These are phyloP conservation scores for Sesamia nonagrioides DNA, from an alignment of 1,140 invertebrate genomes.

Conservation along the genomic window DNA sequence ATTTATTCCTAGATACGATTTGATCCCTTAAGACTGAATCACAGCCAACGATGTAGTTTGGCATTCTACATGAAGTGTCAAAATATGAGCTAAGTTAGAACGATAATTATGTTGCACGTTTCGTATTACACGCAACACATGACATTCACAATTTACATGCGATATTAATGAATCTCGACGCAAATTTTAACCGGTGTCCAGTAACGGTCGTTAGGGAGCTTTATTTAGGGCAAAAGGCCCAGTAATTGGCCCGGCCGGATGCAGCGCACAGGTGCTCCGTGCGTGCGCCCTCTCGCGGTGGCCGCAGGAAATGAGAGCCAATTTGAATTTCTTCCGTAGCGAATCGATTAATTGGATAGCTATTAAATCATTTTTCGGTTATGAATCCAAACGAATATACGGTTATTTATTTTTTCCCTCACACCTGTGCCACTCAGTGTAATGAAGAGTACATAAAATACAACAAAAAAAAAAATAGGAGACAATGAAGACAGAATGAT, in stretches of 20 bases:
- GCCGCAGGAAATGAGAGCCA: constrained; percentile 74
- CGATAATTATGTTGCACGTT: constrained; percentile 41
- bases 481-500: constrained; percentile 39
- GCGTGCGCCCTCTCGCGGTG: constrained; percentile 72
- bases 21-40: too few species aligned
- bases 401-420: constrained; percentile 30
- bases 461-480: constrained; percentile 33
- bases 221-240: constrained; percentile 77
- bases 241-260: constrained; percentile 81
- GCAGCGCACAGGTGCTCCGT: constrained; percentile 76
- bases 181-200: constrained; percentile 71
- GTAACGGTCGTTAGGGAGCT: constrained; percentile 75
- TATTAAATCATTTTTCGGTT: constrained; percentile 57
- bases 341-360: constrained; percentile 75
- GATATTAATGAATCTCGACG: constrained; percentile 70
- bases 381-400: constrained; percentile 41
- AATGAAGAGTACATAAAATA: constrained; percentile 9
- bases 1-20: too few species aligned
- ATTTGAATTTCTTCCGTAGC: constrained; percentile 79
- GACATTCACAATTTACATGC: constrained; percentile 52
- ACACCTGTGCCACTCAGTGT: constrained; percentile 25
- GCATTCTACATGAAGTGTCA: not conserved
- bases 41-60: not conserved
- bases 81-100: constrained; percentile 29
- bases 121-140: constrained; percentile 51